A percentile compares a stretch with the other conserved stretches of the same genome.
These are phyloP conservation scores for Corvus hawaiiensis DNA, from an alignment of 2,113 vertebrate genomes.

Conservation along the genomic window DNA sequence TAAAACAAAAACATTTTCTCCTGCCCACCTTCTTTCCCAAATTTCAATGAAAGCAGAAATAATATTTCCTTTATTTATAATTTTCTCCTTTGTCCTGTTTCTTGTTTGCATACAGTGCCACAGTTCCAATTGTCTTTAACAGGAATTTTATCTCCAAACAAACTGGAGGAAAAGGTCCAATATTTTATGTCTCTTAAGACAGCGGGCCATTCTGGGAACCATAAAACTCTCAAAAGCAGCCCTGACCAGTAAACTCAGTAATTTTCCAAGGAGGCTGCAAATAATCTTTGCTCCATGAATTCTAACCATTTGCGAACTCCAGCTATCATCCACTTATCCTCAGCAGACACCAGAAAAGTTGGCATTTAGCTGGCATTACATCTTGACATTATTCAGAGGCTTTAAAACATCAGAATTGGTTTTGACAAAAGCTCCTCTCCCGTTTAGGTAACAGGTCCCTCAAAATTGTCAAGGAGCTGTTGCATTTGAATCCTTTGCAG, in stretches of 20 bases:
- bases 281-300: not conserved
- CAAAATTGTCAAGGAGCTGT: not conserved
- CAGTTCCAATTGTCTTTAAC: not conserved
- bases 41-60: not conserved
- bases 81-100: not conserved
- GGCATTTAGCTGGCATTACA: not conserved
- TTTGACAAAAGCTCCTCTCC: not conserved
- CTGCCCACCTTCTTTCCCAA: not conserved
- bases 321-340: not conserved
- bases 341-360: not conserved
- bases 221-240: not conserved
- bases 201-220: not conserved
- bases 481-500: not conserved
- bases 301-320: not conserved
- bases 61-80: not conserved
- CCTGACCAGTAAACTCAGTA: not conserved
- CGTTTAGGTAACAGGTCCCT: not conserved
- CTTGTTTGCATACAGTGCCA: not conserved
- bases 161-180: not conserved
- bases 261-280: not conserved
- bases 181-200: not conserved
- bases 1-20: not conserved
- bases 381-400: not conserved
- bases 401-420: not conserved
- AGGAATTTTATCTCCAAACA: not conserved